Conservation (phyloP, 1,140 invertebrate species). For the Drosophila carrolli region DNA sequence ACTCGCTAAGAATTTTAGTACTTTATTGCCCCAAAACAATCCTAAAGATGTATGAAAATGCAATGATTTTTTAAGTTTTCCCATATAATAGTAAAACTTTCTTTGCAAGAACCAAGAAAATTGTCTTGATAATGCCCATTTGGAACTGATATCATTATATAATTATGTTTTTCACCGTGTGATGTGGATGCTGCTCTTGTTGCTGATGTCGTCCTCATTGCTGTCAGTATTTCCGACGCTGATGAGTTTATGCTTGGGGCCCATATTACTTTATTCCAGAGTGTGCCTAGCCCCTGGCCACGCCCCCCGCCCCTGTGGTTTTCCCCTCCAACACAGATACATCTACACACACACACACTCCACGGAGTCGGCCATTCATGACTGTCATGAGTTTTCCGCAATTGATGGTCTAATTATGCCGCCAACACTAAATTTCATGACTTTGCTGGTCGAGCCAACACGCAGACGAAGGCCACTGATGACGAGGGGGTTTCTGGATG, state of each 20-base stretch:
- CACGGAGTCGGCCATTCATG: slow-evolving; percentile 68
- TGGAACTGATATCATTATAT: neutral
- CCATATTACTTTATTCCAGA: slow-evolving; percentile 72
- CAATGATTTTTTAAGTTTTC: too few relatives aligned
- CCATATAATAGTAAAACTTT: too few relatives aligned
- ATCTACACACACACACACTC: slow-evolving; percentile 7
- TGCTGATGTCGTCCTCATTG: slow-evolving; percentile 36
- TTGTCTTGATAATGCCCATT: neutral
- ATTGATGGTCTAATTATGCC: slow-evolving; percentile 84
- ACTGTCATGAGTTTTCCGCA: slow-evolving; percentile 84
- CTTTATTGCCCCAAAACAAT: too few relatives aligned
- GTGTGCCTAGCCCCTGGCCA: slow-evolving; percentile 24
- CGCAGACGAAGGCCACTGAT: slow-evolving; percentile 33
- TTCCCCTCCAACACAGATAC: slow-evolving; percentile 12
- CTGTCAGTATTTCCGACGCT: slow-evolving; percentile 79
- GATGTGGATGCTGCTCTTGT: slow-evolving; percentile 28
- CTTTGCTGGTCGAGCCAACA: slow-evolving; percentile 63
- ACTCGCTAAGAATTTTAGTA: too few relatives aligned
- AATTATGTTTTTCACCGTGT: slow-evolving; percentile 19
- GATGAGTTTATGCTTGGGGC: slow-evolving; percentile 79
- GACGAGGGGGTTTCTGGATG: neutral
- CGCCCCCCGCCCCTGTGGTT: slow-evolving; percentile 41
- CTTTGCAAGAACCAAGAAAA: too few relatives aligned
- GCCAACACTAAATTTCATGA: slow-evolving; percentile 83
- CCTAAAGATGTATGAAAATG: too few relatives aligned